phyloP scores from a whole-genome alignment of 2,888 invertebrate species.

The Ectobius pallidus region DNA sequence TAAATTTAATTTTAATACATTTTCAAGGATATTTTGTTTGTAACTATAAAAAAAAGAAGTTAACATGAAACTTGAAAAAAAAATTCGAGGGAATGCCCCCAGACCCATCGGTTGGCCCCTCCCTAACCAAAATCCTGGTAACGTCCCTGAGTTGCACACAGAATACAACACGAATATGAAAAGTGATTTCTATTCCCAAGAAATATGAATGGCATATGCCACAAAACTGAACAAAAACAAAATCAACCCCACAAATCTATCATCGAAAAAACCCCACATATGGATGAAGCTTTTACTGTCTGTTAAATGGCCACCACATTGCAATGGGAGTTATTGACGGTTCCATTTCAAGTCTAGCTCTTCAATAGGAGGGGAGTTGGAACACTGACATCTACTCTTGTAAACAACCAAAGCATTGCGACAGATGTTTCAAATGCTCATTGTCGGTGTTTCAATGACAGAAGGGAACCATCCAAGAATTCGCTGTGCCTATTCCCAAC shows the following conservation, averaged over 20 bases:
- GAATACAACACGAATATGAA: no score
- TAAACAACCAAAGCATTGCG: background rate
- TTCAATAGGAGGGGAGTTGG: background rate
- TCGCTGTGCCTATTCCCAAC: background rate
- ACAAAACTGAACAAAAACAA: background rate
- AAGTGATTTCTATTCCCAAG: no score
- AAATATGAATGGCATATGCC: background rate
- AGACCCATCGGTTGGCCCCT: no score
- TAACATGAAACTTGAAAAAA: no score
- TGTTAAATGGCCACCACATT: background rate
- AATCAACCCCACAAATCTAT: background rate
- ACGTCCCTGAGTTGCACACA: no score
- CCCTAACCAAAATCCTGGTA: no score
- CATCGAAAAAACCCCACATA: background rate
- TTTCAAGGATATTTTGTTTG: no score
- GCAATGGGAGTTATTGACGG: slow-evolving; percentile 16
- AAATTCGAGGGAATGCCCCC: no score
- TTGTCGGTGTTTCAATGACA: background rate
- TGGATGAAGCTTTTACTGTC: background rate
- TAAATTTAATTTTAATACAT: no score
- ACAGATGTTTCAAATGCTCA: slow-evolving; percentile 13
- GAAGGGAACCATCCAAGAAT: slow-evolving; percentile 4
- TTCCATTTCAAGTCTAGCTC: background rate
- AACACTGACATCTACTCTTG: slow-evolving; percentile 13
- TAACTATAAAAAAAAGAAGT: no score